These are phyloP conservation scores for Toxotes lorentzi DNA, from an alignment of 2,797 vertebrate genomes.

Conservation along the genomic window DNA sequence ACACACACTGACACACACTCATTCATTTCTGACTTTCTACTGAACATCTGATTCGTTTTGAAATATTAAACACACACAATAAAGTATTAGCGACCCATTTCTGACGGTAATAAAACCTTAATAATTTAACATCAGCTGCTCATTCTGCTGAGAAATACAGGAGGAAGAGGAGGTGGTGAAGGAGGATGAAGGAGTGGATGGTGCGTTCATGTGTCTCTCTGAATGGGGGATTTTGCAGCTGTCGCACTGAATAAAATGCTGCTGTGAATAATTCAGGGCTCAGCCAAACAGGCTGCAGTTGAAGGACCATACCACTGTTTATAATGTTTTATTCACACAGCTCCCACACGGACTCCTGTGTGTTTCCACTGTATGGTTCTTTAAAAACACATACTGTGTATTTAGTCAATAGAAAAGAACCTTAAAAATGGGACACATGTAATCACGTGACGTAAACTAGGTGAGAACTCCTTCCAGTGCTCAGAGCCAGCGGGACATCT, in stretches of 20 bases:
- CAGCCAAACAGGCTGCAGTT: slow-evolving; percentile 18
- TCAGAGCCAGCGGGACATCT: not conserved
- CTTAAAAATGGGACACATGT: too few relatives aligned
- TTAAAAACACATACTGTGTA: not conserved
- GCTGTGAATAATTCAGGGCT: slow-evolving; percentile 59
- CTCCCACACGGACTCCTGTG: not conserved
- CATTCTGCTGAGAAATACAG: slow-evolving; percentile 49
- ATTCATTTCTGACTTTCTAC: slow-evolving; percentile 17
- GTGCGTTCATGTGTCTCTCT: not conserved
- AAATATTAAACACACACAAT: slow-evolving; percentile 73
- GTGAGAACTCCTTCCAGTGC: not conserved
- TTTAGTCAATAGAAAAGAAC: too few relatives aligned
- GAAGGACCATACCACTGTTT: slow-evolving; percentile 2
- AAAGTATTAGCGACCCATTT: slow-evolving; percentile 70
- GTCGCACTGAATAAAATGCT: slow-evolving; percentile 42
- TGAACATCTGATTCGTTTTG: slow-evolving; percentile 60
- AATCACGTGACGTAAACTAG: too few relatives aligned
- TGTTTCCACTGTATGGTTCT: not conserved
- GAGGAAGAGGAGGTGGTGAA: not conserved
- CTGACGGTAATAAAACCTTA: slow-evolving; percentile 72
- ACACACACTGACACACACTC: slow-evolving; percentile 20
- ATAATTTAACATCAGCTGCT: slow-evolving; percentile 74
- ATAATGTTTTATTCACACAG: slow-evolving; percentile 17
- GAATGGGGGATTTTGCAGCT: slow-evolving; percentile 1
- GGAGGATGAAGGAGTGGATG: not conserved